Conservation (phyloP, 2,797 vertebrate genomes). For the Xyrichtys novacula region DNA sequence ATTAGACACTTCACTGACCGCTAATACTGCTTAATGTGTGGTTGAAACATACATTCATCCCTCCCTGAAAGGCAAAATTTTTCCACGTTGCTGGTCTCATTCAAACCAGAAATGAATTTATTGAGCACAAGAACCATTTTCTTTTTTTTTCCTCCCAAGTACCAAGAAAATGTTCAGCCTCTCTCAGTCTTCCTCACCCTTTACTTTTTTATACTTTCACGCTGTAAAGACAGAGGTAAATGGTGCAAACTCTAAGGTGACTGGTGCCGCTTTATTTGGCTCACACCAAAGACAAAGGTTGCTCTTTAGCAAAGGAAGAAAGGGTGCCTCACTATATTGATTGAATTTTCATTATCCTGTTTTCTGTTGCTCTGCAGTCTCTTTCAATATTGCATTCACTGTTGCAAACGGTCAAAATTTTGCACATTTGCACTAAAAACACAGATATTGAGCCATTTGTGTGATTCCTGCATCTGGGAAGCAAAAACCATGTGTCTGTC, state of each 20-base stretch:
- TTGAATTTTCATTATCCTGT: conserved; percentile 66
- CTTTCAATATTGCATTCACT: conserved; percentile 50
- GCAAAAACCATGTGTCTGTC: conserved; percentile 55
- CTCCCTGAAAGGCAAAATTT: conserved; percentile 93
- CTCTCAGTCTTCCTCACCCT: conserved; percentile 66
- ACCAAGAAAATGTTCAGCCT: conserved; percentile 83
- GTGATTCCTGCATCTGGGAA: conserved; percentile 35
- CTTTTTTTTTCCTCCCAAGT: conserved; percentile 81
- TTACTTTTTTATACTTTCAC: conserved; percentile 74
- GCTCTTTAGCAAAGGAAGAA: conserved; percentile 68
- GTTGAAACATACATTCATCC: conserved; percentile 98
- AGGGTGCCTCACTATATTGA: conserved; percentile 72
- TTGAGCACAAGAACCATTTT: conserved; percentile 90
- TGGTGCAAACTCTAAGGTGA: conserved; percentile 78
- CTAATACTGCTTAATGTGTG: conserved; percentile 97
- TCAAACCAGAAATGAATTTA: conserved; percentile 97
- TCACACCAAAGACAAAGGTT: conserved; percentile 75
- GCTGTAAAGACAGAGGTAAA: conserved; percentile 80
- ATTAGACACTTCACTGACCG: conserved; percentile 97
- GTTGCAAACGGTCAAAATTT: conserved; percentile 50
- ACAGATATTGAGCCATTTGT: conserved; percentile 13
- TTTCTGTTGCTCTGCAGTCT: conserved; percentile 47
- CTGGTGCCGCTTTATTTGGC: conserved; percentile 81
- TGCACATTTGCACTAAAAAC: conserved; percentile 2
- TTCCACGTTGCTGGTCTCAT: conserved; percentile 98